These are phyloP conservation scores for Drosophila kanapiae DNA, from an alignment of 1,140 invertebrate genomes.

Conservation along the genomic window DNA sequence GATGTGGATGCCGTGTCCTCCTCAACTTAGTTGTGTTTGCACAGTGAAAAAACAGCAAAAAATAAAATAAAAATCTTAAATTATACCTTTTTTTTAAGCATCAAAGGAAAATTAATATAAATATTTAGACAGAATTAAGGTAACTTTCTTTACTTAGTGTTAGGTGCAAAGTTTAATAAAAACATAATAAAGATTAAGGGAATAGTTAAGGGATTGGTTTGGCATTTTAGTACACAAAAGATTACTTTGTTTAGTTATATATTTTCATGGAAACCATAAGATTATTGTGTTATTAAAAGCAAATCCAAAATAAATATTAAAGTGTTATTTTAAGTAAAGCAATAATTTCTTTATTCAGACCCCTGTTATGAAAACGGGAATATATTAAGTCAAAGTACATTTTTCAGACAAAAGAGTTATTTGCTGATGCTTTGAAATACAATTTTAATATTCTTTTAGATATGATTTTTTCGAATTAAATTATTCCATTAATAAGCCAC, in stretches of 20 bases:
- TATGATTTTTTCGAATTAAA: background rate
- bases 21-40: slow-evolving; percentile 29
- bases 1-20: slow-evolving; percentile 51
- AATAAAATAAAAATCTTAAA: no score
- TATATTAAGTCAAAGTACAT: no score
- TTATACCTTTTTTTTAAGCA: background rate
- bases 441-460: background rate
- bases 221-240: background rate
- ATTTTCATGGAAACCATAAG: background rate
- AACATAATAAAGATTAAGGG: background rate
- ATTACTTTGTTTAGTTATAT: background rate
- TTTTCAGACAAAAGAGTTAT: background rate
- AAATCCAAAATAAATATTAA: background rate
- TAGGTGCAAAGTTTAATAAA: background rate
- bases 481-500: background rate
- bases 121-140: background rate
- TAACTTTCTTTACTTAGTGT: background rate
- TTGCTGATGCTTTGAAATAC: background rate
- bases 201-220: background rate
- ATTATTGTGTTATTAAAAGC: background rate
- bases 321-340: background rate
- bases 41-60: slow-evolving; percentile 6
- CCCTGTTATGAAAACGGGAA: no score
- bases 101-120: background rate
- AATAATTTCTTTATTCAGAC: no score